Percentiles rank a stretch among this genome's conserved stretches.
Evolutionary conservation across 2,113 vertebrate genomes (phyloP).

Genomic region (Corythoichthys haematopterus): DNA sequence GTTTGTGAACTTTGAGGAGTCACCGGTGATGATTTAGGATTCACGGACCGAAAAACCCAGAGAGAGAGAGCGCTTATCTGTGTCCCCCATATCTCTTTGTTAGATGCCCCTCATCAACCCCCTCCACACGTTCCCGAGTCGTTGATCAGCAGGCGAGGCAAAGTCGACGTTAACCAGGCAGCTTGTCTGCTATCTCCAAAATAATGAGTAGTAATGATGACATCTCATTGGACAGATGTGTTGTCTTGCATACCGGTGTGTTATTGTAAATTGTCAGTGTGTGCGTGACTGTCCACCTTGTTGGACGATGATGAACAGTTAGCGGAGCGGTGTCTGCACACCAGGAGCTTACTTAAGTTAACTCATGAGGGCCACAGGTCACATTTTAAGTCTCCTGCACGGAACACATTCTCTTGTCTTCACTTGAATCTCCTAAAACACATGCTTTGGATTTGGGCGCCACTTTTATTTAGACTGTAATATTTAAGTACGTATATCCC

Average conservation of each 20-base stretch:
- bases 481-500: conserved; percentile 59
- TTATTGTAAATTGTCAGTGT: conserved; percentile 61
- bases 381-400: conserved; percentile 79
- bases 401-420: conserved; percentile 70
- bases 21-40: conserved; percentile 75
- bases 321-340: conserved; percentile 78
- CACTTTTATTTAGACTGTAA: conserved; percentile 70
- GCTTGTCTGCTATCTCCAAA: conserved; percentile 61
- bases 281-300: conserved; percentile 77
- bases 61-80: conserved; percentile 81
- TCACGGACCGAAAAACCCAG: conserved; percentile 55
- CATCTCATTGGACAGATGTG: conserved; percentile 84
- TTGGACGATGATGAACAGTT: conserved; percentile 78
- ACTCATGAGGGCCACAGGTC: conserved; percentile 80
- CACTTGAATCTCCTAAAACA: conserved; percentile 51
- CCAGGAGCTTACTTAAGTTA: conserved; percentile 82
- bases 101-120: conserved; percentile 15
- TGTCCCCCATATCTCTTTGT: conserved; percentile 49
- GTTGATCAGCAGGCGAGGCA: conserved; percentile 43
- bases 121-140: conserved; percentile 14
- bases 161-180: conserved; percentile 88
- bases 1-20: conserved; percentile 78
- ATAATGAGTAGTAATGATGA: conserved; percentile 91
- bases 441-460: conserved; percentile 58
- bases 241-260: conserved; percentile 64